Evolutionary conservation across 1,140 invertebrate species (phyloP).

Genomic region (Hestina assimilis): DNA sequence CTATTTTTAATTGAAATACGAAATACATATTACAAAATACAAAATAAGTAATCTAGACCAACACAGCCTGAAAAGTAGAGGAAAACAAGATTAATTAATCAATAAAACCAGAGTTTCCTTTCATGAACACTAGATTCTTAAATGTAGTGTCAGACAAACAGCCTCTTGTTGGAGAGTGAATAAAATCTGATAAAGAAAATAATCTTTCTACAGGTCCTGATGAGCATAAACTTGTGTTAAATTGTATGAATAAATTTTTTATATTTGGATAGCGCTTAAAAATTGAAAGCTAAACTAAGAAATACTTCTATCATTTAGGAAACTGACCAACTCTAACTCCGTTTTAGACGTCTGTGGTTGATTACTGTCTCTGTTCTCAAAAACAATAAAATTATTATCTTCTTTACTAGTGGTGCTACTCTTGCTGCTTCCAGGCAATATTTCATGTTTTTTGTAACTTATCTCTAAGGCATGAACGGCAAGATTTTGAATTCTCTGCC

Average conservation of each 20-base stretch:
- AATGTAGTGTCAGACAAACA: too few species aligned
- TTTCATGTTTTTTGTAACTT: constrained; percentile 10
- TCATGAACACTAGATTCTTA: too few species aligned
- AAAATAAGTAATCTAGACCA: too few species aligned
- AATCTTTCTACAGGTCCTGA: not conserved
- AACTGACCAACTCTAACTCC: constrained; percentile 8
- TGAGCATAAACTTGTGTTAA: constrained; percentile 14
- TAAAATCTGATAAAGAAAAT: not conserved
- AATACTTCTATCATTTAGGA: not conserved
- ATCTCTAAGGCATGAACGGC: constrained; percentile 1
- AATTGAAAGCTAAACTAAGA: not conserved
- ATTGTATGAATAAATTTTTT: constrained; percentile 15
- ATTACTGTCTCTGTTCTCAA: constrained; percentile 6
- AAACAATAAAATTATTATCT: not conserved
- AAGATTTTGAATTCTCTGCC: constrained; percentile 7
- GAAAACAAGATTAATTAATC: too few species aligned
- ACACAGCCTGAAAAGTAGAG: too few species aligned
- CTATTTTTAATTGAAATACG: too few species aligned
- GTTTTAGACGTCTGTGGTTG: constrained; percentile 2
- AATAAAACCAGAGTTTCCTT: too few species aligned
- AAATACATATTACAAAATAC: too few species aligned
- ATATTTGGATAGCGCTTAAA: constrained; percentile 11
- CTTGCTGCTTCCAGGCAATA: not conserved
- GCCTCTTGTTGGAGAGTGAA: not conserved
- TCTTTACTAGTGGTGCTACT: not conserved